Evolutionary conservation across 1,140 invertebrate genomes (phyloP).

Genomic region (Globodera rostochiensis): DNA sequence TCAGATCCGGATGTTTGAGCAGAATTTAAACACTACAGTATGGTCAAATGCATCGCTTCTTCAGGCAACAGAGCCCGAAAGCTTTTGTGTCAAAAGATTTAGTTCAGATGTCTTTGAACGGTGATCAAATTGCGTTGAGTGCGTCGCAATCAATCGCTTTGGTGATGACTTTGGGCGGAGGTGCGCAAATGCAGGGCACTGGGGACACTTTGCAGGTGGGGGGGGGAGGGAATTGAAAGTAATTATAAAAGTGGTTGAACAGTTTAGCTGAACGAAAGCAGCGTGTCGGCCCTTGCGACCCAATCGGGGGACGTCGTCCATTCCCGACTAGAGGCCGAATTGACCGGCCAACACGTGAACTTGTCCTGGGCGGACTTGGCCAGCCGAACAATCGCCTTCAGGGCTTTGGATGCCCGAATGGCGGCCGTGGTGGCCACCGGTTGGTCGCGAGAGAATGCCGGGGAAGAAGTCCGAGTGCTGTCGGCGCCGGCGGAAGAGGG

Average conservation of each 20-base stretch:
- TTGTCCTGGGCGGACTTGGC: constrained; percentile 14
- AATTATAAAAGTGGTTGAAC: background rate
- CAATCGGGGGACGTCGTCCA: background rate
- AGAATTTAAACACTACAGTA: constrained; percentile 29
- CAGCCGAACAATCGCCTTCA: background rate
- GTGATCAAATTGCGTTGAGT: constrained; percentile 12
- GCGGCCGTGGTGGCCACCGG: background rate
- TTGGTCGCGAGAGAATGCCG: background rate
- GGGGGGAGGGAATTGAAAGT: background rate
- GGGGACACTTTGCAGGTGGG: constrained; percentile 28
- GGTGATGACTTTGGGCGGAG: constrained; percentile 13
- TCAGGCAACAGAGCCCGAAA: background rate
- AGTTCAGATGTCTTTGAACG: constrained; percentile 15
- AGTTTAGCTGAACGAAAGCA: constrained; percentile 19
- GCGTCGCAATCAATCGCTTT: constrained; percentile 14
- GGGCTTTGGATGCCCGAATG: background rate
- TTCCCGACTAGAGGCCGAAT: constrained; percentile 4
- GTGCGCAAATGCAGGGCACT: constrained; percentile 11
- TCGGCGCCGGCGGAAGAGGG: background rate
- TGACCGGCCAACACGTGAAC: constrained; percentile 17
- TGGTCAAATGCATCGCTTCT: constrained; percentile 33
- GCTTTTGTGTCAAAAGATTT: background rate
- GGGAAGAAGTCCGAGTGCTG: constrained; percentile 6
- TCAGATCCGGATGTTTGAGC: constrained; percentile 23
- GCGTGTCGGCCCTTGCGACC: background rate